Evolutionary conservation across 1,140 invertebrate species (phyloP).

Genomic region (Neotoxoptera formosana): DNA sequence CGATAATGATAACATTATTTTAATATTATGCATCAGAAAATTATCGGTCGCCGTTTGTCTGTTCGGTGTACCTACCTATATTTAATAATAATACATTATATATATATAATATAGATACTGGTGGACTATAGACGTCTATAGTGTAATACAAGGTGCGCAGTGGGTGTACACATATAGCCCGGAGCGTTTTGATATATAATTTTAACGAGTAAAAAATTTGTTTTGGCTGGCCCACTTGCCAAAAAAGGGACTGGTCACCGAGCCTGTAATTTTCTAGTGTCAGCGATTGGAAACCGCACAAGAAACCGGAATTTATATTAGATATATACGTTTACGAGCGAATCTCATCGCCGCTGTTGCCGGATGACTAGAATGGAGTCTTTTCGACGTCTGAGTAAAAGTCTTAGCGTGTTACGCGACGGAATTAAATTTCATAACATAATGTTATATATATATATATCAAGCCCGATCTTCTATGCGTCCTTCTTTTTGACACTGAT

Average conservation of each 20-base stretch:
- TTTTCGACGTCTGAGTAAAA: slow-evolving; percentile 34
- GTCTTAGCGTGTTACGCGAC: neutral
- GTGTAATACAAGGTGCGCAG: neutral
- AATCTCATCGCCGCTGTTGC: neutral
- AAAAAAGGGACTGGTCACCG: slow-evolving; percentile 51
- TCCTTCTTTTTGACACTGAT: neutral
- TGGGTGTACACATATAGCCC: neutral
- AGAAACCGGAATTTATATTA: slow-evolving; percentile 51
- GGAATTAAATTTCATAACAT: slow-evolving; percentile 34
- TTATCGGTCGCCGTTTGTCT: neutral
- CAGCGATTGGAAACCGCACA: slow-evolving; percentile 36
- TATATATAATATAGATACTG: neutral
- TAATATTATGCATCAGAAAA: slow-evolving; percentile 13
- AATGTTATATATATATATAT: neutral
- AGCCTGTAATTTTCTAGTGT: slow-evolving; percentile 41
- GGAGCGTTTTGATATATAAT: neutral
- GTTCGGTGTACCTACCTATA: neutral
- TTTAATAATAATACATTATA: neutral
- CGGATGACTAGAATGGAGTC: neutral
- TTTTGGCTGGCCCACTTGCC: slow-evolving; percentile 52
- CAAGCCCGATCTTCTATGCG: neutral
- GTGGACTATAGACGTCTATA: too few relatives aligned
- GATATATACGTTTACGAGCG: neutral
- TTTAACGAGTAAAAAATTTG: slow-evolving; percentile 50
- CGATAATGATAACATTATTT: neutral